Evolutionary conservation across 2,888 invertebrate genomes (phyloP).

Genomic region (Machimus atricapillus): DNA sequence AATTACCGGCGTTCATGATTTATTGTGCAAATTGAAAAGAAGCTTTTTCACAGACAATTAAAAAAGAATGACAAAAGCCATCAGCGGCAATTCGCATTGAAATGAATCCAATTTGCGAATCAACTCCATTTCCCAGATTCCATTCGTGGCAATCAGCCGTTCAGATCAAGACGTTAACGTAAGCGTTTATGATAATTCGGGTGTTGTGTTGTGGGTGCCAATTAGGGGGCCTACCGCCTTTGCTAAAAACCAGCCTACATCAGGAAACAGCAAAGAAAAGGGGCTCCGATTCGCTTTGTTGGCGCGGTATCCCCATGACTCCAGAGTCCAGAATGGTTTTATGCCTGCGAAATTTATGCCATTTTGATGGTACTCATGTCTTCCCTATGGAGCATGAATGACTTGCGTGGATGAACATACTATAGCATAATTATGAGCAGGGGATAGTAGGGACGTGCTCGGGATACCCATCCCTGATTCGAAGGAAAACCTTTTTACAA

Average conservation of each 20-base stretch:
- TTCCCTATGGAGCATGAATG: neutral
- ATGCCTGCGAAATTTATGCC: neutral
- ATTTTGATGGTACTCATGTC: neutral
- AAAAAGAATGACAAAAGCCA: neutral
- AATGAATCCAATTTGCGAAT: neutral
- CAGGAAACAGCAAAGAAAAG: neutral
- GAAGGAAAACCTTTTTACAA: neutral
- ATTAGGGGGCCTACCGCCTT: neutral
- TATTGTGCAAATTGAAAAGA: neutral
- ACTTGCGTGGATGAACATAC: neutral
- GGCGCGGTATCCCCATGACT: neutral
- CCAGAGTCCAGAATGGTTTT: neutral
- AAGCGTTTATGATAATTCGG: neutral
- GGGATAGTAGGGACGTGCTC: neutral
- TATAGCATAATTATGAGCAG: neutral
- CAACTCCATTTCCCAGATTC: neutral
- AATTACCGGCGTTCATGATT: neutral
- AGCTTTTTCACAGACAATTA: neutral
- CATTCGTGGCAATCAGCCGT: conserved; percentile 2
- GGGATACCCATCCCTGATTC: neutral
- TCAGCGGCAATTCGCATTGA: neutral
- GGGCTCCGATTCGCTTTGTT: neutral
- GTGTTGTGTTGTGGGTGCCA: neutral
- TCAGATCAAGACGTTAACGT: conserved; percentile 10
- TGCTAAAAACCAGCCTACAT: neutral